Percentiles rank a stretch among this genome's conserved stretches.
Evolutionary conservation across 2,113 vertebrate species (phyloP).

Genomic region (Siniperca knerii): DNA sequence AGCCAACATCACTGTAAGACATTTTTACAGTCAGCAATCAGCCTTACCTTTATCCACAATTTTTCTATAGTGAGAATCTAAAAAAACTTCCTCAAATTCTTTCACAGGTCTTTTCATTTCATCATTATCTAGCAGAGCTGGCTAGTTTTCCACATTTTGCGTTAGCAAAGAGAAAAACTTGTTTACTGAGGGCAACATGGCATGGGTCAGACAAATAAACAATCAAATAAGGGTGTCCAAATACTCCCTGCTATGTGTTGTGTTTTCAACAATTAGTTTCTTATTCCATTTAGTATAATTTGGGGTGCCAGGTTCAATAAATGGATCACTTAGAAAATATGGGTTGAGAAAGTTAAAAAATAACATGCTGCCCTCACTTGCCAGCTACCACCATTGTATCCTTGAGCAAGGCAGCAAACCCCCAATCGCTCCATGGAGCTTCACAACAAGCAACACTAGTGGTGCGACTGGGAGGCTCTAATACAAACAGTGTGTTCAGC

Average conservation of each 20-base stretch:
- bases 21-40: neutral
- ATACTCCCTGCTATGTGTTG: neutral
- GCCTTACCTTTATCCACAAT: neutral
- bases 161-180: neutral
- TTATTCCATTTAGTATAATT: neutral
- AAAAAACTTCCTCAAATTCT: neutral
- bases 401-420: neutral
- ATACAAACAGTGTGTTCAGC: neutral
- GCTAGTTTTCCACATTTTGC: neutral
- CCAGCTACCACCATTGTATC: neutral
- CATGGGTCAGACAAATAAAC: too few relatives aligned
- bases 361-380: neutral
- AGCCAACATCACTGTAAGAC: neutral
- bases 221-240: neutral
- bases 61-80: neutral
- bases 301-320: neutral
- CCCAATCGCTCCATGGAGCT: neutral
- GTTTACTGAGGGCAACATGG: too few relatives aligned
- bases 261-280: neutral
- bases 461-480: neutral
- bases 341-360: neutral
- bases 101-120: neutral
- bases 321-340: neutral
- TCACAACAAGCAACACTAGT: neutral
- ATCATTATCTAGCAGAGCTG: neutral